Percentiles rank a stretch among this genome's conserved stretches.
phyloP scores from a whole-genome alignment of 2,797 vertebrate species.

The Pantherophis alleghaniensis region DNA sequence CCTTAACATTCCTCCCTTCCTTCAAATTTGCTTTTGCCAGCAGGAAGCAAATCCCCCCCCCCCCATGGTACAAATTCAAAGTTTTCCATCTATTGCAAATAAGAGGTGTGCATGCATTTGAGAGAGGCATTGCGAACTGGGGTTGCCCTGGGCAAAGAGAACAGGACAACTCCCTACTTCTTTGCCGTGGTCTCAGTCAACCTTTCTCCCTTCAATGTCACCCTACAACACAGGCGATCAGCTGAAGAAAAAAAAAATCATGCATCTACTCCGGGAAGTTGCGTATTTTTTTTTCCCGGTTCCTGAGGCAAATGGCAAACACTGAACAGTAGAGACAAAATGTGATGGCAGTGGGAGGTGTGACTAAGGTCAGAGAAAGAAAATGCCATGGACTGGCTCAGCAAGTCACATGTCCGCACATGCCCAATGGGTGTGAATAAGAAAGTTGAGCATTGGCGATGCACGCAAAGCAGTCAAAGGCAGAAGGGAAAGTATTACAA shows the following conservation, averaged over 20 bases:
- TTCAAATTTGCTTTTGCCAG: not conserved
- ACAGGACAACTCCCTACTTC: not conserved
- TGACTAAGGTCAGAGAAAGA: conserved; percentile 11
- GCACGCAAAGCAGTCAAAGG: not conserved
- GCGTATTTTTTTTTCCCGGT: no score
- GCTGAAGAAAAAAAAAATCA: not conserved
- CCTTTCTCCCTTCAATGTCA: not conserved
- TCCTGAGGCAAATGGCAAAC: not conserved
- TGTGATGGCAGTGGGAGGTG: not conserved
- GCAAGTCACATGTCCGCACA: not conserved
- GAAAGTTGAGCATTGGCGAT: not conserved
- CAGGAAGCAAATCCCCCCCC: not conserved
- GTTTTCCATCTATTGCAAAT: not conserved
- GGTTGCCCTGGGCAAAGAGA: no score
- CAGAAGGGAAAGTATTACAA: not conserved
- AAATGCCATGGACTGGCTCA: conserved; percentile 1
- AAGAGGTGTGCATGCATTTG: not conserved
- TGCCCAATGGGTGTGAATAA: not conserved
- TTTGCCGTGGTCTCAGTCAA: not conserved
- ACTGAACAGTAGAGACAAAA: not conserved
- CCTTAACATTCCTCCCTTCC: not conserved
- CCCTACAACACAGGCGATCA: not conserved
- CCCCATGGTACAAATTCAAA: not conserved
- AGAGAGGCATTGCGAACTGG: not conserved
- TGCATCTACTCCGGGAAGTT: not conserved